Conservation (phyloP, 1,140 invertebrate species). For the Coelopa frigida region DNA sequence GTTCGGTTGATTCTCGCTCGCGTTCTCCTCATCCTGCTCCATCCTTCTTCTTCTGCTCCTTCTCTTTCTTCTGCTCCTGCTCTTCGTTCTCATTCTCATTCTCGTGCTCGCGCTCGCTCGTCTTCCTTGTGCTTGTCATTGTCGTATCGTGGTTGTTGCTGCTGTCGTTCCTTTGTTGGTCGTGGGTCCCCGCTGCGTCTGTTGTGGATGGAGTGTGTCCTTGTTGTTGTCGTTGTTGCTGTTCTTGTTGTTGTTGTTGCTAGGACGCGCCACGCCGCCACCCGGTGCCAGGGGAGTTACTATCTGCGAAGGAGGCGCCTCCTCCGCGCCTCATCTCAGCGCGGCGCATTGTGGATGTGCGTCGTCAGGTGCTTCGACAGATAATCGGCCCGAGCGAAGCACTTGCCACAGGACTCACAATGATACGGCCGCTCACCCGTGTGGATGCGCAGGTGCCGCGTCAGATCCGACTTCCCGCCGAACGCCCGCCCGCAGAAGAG, state of each 20-base stretch:
- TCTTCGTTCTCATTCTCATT: no score
- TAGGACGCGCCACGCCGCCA: background rate
- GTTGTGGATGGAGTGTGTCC: background rate
- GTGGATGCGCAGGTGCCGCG: constrained; percentile 76
- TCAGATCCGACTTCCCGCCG: constrained; percentile 78
- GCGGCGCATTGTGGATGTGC: constrained; percentile 68
- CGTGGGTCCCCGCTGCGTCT: no score
- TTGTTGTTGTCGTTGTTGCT: constrained; percentile 7
- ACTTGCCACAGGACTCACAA: constrained; percentile 85
- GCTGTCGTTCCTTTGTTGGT: no score
- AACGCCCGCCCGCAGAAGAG: constrained; percentile 79
- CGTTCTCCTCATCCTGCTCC: no score
- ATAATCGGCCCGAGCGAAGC: constrained; percentile 81
- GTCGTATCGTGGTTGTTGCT: no score
- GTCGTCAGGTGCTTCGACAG: constrained; percentile 86
- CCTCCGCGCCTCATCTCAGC: constrained; percentile 48
- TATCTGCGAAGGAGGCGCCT: constrained; percentile 46
- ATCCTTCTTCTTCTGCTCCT: no score
- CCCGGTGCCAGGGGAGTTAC: background rate
- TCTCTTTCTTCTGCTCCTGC: no score
- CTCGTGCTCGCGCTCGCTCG: no score
- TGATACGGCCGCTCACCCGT: constrained; percentile 76
- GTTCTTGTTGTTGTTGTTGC: constrained; percentile 3
- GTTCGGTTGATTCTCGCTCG: no score
- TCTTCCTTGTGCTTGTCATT: no score